Evolutionary conservation across 1,140 invertebrate species (phyloP).

Genomic region (Zaprionus capensis): DNA sequence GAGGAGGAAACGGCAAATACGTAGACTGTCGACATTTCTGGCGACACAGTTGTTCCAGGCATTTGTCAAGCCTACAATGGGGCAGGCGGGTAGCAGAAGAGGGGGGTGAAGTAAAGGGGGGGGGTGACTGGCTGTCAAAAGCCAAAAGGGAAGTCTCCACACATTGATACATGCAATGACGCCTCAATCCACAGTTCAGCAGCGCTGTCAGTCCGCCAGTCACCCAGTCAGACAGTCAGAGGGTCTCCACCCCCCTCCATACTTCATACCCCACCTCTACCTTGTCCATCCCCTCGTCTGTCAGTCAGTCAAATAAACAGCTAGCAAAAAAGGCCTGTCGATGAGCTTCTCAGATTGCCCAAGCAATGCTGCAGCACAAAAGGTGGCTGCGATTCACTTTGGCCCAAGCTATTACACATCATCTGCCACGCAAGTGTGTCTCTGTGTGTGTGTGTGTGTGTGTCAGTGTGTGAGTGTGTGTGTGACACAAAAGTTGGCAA

Average conservation of each 20-base stretch:
- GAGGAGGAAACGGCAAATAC: conserved; percentile 20
- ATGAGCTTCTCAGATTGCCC: conserved; percentile 27
- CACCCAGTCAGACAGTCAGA: conserved; percentile 19
- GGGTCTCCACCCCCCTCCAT: conserved; percentile 19
- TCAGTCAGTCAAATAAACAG: conserved; percentile 63
- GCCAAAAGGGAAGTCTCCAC: conserved; percentile 39
- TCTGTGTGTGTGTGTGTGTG: conserved; percentile 6
- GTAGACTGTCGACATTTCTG: conserved; percentile 57
- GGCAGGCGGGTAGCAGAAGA: background rate
- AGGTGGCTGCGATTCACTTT: conserved; percentile 2
- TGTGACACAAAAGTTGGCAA: conserved; percentile 33
- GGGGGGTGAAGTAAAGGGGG: background rate
- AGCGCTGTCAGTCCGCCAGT: conserved; percentile 24
- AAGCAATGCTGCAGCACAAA: conserved; percentile 11
- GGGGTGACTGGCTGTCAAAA: conserved; percentile 35
- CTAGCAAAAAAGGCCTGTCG: conserved; percentile 33
- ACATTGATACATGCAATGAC: conserved; percentile 52
- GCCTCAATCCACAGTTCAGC: conserved; percentile 3
- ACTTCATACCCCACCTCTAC: background rate
- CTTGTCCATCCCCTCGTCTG: background rate
- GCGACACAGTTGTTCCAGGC: conserved; percentile 49
- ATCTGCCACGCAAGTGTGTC: background rate
- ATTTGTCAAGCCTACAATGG: conserved; percentile 61
- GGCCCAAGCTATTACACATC: conserved; percentile 35
- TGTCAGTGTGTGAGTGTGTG: background rate